Base-by-base conservation (phyloP, 2,888 invertebrate genomes). In the Entomobrya multifasciata region DNA sequence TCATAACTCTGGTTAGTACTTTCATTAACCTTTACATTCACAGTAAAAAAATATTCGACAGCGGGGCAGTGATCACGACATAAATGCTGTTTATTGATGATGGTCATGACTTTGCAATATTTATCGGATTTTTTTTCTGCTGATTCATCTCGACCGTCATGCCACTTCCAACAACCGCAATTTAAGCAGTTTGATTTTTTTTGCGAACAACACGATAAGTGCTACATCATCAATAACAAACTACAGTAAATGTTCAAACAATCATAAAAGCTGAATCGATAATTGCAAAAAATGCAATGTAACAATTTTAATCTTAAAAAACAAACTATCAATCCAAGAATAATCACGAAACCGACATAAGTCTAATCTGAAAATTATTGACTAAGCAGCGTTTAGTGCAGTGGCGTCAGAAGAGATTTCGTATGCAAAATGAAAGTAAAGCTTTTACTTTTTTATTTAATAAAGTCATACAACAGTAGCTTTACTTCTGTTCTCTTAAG, bases 11-110 rank as follows among this genome's bases (percentile, higher is more conserved):
- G 72, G 49, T 49, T 74, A 47, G 62, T 15, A 79, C 79, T 65
- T 79, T 79, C 65, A 79, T 79, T 79, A 79, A 79, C 79, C 79
- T 79, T 67, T 79, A 47, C 62, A 78, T 2, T 72, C 47, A 72
- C 49, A 8, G 36, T 4, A 6, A 36, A 36, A 36, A 4, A 6
- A 6, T 74, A 17, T 52, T 52, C 52, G 49, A 67, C 67, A n/a
- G n/a, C n/a, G 10, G 41, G 44, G 13, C 36, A 36, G 36, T 15
- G 44, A 47, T 65, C 70, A 36, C 36, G 36, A 36, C 36, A n/a
- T n/a, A 36, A 36, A 6, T 36, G 36, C 4, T 36, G 36, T 36
- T 36, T 4, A 36, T 36, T 36, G 36, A 4, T 36, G 36, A 4
- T 36, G 27, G 20, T 41, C 55, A 79, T 65, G 79, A 79, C 65